Evolutionary conservation across 2,888 invertebrate species (phyloP).

Genomic region (Sarcophaga carnaria): DNA sequence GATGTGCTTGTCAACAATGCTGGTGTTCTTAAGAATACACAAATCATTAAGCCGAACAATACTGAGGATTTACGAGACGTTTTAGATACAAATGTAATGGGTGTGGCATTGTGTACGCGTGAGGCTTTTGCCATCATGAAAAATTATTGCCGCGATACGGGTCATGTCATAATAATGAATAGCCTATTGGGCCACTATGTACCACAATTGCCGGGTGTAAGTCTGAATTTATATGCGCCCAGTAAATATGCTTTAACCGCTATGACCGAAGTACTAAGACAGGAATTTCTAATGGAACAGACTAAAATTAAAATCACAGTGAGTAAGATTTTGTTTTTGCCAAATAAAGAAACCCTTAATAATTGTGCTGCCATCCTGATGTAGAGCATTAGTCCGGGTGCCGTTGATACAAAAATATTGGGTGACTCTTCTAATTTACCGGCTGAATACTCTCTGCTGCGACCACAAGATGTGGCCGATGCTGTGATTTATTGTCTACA

Average conservation of each 20-base stretch:
- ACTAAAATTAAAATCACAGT: constrained; percentile 76
- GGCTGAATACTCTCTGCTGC: constrained; percentile 55
- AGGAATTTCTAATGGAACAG: constrained; percentile 76
- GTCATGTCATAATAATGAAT: constrained; percentile 82
- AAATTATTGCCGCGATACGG: constrained; percentile 79
- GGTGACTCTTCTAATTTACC: constrained; percentile 77
- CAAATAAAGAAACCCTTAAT: constrained; percentile 62
- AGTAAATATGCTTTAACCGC: constrained; percentile 79
- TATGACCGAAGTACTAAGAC: constrained; percentile 78
- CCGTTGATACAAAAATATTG: constrained; percentile 44
- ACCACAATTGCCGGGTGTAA: constrained; percentile 73
- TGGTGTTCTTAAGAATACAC: constrained; percentile 63
- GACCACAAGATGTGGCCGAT: constrained; percentile 56
- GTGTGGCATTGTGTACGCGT: constrained; percentile 80
- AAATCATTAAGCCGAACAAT: constrained; percentile 64
- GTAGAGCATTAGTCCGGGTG: constrained; percentile 61
- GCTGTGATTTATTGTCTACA: constrained; percentile 72
- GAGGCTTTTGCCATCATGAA: constrained; percentile 78
- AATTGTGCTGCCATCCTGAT: background rate
- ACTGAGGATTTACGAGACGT: constrained; percentile 72
- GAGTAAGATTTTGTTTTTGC: constrained; percentile 39
- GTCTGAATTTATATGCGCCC: constrained; percentile 77
- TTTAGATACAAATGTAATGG: constrained; percentile 81
- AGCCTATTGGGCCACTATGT: constrained; percentile 76
- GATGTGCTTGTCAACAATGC: constrained; percentile 84